Conservation (phyloP, 2,113 vertebrate genomes). For the human region DNA sequence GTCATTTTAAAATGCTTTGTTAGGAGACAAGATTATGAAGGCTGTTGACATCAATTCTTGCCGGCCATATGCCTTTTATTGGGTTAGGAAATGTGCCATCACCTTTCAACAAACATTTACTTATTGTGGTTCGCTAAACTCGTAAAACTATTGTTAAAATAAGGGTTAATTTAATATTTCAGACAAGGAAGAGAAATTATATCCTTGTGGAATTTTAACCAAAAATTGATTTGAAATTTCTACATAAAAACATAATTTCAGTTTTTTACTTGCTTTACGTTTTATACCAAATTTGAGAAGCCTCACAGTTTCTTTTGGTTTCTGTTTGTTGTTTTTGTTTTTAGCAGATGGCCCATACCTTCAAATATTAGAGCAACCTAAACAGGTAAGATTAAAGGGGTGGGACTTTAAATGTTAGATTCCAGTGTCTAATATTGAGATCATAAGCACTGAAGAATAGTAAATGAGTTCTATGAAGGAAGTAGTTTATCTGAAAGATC, state of each 20-base stretch:
- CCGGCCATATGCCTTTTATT: background rate
- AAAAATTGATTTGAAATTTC: constrained; percentile 1
- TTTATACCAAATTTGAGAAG: constrained; percentile 51
- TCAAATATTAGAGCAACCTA: constrained; percentile 81
- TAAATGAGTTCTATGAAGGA: background rate
- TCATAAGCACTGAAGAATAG: background rate
- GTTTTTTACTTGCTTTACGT: constrained; percentile 61
- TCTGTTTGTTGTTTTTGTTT: constrained; percentile 72
- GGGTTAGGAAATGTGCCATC: background rate
- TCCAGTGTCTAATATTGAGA: background rate
- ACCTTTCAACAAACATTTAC: background rate
- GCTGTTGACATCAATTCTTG: background rate
- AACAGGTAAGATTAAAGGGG: constrained; percentile 75
- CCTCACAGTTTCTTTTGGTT: constrained; percentile 68
- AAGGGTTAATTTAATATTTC: background rate
- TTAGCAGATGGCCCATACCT: constrained; percentile 79
- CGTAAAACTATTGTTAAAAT: background rate
- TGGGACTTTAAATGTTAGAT: background rate
- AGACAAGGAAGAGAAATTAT: background rate
- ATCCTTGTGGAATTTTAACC: background rate
- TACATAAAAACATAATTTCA: constrained; percentile 39
- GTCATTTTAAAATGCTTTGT: background rate
- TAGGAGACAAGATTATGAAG: background rate
- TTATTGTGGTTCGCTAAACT: background rate
- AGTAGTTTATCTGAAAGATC: background rate